Evolutionary conservation across 2,113 vertebrate genomes (phyloP).

Genomic region (Lynx canadensis): DNA sequence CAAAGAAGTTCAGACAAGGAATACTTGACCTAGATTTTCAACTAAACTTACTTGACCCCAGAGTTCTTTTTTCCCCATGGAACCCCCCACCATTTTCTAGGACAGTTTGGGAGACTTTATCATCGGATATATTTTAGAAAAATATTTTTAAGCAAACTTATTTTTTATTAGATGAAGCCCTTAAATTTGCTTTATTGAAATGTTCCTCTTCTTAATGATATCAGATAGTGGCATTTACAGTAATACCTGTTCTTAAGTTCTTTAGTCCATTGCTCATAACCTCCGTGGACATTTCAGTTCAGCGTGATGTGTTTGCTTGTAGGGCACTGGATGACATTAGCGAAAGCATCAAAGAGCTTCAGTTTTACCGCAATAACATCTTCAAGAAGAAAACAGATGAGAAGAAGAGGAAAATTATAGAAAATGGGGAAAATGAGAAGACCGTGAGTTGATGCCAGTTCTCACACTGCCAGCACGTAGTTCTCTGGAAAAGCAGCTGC

Average conservation of each 20-base stretch:
- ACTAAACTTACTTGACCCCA: slow-evolving; percentile 4
- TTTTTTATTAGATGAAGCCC: background rate
- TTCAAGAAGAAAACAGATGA: slow-evolving; percentile 91
- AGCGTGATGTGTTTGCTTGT: slow-evolving; percentile 69
- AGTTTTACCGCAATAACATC: slow-evolving; percentile 94
- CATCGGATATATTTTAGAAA: background rate
- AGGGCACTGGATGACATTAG: slow-evolving; percentile 96
- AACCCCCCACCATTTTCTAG: background rate
- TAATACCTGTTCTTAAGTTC: background rate
- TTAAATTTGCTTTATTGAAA: background rate
- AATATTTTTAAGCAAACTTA: background rate
- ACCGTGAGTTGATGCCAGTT: slow-evolving; percentile 81
- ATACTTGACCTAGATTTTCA: background rate
- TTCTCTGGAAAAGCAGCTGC: slow-evolving; percentile 49
- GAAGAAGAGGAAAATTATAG: slow-evolving; percentile 90
- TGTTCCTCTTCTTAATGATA: background rate
- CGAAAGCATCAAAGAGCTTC: slow-evolving; percentile 97
- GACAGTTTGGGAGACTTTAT: background rate
- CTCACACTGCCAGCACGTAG: background rate
- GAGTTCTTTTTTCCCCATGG: fast-evolving
- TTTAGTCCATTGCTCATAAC: background rate
- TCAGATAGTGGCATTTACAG: background rate
- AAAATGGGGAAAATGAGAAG: slow-evolving; percentile 88
- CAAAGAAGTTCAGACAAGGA: background rate
- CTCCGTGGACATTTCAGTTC: background rate